A percentile compares a stretch with the other conserved stretches of the same genome.
These are phyloP conservation scores for Cheilinus undulatus DNA, from an alignment of 2,113 vertebrate genomes.

Conservation along the genomic window DNA sequence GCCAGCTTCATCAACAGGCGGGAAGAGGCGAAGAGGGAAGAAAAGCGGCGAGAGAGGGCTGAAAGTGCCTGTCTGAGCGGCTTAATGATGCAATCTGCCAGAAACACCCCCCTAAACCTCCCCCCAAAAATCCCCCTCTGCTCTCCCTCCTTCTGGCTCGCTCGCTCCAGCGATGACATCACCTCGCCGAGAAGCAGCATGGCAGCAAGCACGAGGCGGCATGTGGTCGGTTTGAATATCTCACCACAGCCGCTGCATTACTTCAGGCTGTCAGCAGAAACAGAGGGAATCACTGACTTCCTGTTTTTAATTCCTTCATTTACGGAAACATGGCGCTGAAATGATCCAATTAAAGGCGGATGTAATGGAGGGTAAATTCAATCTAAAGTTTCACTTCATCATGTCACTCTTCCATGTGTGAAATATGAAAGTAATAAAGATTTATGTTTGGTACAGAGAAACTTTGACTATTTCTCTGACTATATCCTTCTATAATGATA, in stretches of 20 bases:
- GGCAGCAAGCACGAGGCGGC: slow-evolving; percentile 44
- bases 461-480: too few species aligned
- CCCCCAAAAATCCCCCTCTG: not conserved
- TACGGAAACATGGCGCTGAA: not conserved
- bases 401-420: not conserved
- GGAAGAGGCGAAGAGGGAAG: slow-evolving; percentile 15
- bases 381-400: not conserved
- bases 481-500: too few species aligned
- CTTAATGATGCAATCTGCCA: slow-evolving; percentile 75
- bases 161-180: slow-evolving; percentile 71
- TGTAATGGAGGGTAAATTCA: too few species aligned
- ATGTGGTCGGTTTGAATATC: slow-evolving; percentile 7
- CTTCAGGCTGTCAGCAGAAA: slow-evolving; percentile 19
- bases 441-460: not conserved
- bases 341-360: not conserved
- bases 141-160: not conserved
- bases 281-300: not conserved
- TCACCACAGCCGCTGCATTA: slow-evolving; percentile 36
- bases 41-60: slow-evolving; percentile 33
- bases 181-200: slow-evolving; percentile 59
- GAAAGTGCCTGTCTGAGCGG: slow-evolving; percentile 59
- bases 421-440: not conserved
- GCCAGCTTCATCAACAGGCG: not conserved
- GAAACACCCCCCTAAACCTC: slow-evolving; percentile 10
- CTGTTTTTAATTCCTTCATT: not conserved